Percentiles rank a stretch among this genome's conserved stretches.
Evolutionary conservation across 2,888 invertebrate species (phyloP).

Genomic region (Cylindroiulus punctatus): DNA sequence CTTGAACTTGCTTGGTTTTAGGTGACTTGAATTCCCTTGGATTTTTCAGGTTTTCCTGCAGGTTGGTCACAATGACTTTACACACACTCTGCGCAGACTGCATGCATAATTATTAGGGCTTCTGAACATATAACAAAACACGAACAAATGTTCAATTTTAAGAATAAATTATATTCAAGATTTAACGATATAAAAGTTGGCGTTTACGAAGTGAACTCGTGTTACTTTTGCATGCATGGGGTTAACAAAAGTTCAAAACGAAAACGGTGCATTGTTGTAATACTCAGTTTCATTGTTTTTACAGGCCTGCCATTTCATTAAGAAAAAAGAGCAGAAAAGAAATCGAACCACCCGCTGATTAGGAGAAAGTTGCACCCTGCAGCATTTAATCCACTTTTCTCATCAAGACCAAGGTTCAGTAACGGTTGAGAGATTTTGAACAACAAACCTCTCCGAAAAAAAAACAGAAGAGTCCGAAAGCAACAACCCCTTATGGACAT

Average conservation of each 20-base stretch:
- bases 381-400: constrained; percentile 32
- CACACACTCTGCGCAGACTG: too few species aligned
- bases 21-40: too few species aligned
- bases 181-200: not conserved
- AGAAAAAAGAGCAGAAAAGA: not conserved
- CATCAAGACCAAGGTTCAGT: constrained; percentile 32
- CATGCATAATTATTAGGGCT: too few species aligned
- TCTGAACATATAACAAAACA: too few species aligned
- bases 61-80: too few species aligned
- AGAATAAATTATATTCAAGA: not conserved
- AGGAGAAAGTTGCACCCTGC: not conserved
- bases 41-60: too few species aligned
- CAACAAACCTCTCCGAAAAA: not conserved
- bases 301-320: not conserved
- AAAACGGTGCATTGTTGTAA: not conserved
- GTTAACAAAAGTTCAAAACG: not conserved
- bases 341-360: not conserved
- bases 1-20: too few species aligned
- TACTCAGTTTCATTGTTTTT: not conserved
- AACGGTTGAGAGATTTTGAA: constrained; percentile 21
- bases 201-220: not conserved
- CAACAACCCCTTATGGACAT: constrained; percentile 14
- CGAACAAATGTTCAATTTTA: too few species aligned
- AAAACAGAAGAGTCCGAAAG: not conserved
- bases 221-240: not conserved